Conservation (phyloP, 2,888 invertebrate species). For the Xanthia icteritia region DNA sequence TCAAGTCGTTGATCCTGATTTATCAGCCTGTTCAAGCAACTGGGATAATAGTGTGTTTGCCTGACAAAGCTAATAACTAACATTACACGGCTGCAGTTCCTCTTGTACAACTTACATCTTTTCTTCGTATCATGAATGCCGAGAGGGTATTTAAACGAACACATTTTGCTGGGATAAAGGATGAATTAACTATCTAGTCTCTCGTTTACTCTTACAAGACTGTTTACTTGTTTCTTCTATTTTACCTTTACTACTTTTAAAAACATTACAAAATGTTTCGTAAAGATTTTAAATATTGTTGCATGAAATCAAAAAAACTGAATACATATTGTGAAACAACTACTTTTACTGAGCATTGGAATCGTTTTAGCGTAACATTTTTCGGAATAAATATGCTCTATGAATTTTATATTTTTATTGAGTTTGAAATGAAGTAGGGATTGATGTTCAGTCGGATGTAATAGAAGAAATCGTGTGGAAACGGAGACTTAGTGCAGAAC, state of each 20-base stretch:
- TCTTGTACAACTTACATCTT: background rate
- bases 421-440: slow-evolving; percentile 27
- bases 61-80: slow-evolving; percentile 5
- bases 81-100: background rate
- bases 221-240: background rate
- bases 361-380: background rate
- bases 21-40: slow-evolving; percentile 14
- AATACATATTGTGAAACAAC: background rate
- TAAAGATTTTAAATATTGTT: background rate
- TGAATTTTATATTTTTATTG: slow-evolving; percentile 20
- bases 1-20: slow-evolving; percentile 29
- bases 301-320: background rate
- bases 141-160: slow-evolving; percentile 1
- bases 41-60: background rate
- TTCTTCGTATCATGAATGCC: background rate
- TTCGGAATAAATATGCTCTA: slow-evolving; percentile 3
- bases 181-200: slow-evolving; percentile 5
- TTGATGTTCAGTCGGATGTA: slow-evolving; percentile 20
- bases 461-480: slow-evolving; percentile 18
- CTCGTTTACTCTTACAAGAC: slow-evolving; percentile 6
- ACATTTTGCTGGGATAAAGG: background rate
- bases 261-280: background rate
- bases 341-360: background rate
- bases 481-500: background rate
- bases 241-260: slow-evolving; percentile 11